Percentiles rank a stretch among this genome's conserved stretches.
Evolutionary conservation across 2,888 invertebrate genomes (phyloP).

Genomic region (Heliconius sara): DNA sequence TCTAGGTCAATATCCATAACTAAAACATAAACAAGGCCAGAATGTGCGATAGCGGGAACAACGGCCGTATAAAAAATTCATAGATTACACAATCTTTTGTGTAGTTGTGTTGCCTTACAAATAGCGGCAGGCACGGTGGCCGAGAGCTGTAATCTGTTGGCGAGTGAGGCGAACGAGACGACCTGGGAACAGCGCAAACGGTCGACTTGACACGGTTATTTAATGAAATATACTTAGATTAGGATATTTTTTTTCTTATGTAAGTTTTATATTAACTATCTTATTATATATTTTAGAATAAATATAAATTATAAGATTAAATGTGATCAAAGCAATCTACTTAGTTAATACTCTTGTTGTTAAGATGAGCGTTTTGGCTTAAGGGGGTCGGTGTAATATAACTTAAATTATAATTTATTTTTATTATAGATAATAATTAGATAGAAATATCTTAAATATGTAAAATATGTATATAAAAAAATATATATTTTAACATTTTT

Average conservation of each 20-base stretch:
- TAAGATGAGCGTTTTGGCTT: too few relatives aligned
- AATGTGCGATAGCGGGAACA: constrained; percentile 28
- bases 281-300: neutral
- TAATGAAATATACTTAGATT: neutral
- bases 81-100: constrained; percentile 37
- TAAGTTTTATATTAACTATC: too few relatives aligned
- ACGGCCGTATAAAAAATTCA: constrained; percentile 41
- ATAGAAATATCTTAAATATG: too few relatives aligned
- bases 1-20: neutral
- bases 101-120: constrained; percentile 55
- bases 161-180: constrained; percentile 52
- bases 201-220: neutral
- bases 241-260: too few relatives aligned
- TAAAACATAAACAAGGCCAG: constrained; percentile 29
- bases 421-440: too few relatives aligned
- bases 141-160: constrained; percentile 67
- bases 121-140: constrained; percentile 56
- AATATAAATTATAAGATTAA: neutral
- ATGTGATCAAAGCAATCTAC: neutral
- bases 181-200: constrained; percentile 18
- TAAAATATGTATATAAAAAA: neutral
- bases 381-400: too few relatives aligned
- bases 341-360: too few relatives aligned
- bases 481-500: too few relatives aligned
- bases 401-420: too few relatives aligned